phyloP scores from a whole-genome alignment of 2,888 invertebrate genomes.

The Orthonychiurus folsomi region DNA sequence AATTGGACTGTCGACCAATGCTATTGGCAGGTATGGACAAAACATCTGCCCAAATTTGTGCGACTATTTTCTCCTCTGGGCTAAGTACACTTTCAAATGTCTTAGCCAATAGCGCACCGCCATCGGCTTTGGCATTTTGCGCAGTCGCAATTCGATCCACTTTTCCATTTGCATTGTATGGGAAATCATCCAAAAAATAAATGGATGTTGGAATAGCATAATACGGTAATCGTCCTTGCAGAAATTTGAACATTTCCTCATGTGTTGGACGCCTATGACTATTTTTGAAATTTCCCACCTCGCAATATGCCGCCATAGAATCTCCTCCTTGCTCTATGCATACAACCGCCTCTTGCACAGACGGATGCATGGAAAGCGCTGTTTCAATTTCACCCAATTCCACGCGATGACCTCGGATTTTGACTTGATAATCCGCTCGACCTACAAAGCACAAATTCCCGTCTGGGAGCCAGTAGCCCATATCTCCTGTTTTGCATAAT shows the following conservation, averaged over 20 bases:
- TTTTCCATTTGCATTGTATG: background rate
- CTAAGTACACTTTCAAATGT: background rate
- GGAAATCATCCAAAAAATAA: background rate
- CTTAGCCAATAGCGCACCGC: background rate
- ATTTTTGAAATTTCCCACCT: background rate
- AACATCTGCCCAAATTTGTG: background rate
- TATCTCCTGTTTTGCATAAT: slow-evolving; percentile 16
- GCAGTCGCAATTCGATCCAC: background rate
- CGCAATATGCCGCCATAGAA: background rate
- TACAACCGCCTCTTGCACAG: slow-evolving; percentile 3
- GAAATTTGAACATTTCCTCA: background rate
- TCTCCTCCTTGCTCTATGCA: background rate
- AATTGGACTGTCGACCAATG: background rate
- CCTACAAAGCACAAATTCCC: slow-evolving; percentile 12
- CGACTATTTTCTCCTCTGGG: slow-evolving; percentile 2
- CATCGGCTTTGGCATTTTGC: no score
- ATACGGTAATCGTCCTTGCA: slow-evolving; percentile 1
- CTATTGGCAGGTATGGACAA: background rate
- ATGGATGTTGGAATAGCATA: slow-evolving; percentile 3
- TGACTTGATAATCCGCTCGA: slow-evolving; percentile 68
- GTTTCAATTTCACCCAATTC: slow-evolving; percentile 76
- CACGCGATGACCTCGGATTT: slow-evolving; percentile 75
- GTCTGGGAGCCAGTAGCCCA: slow-evolving; percentile 10
- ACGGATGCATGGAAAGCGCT: slow-evolving; percentile 40
- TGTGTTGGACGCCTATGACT: background rate